A percentile compares a stretch with the other conserved stretches of the same genome.
Evolutionary conservation across 2,797 vertebrate genomes (phyloP).

Genomic region (Melanotaenia nigrans): DNA sequence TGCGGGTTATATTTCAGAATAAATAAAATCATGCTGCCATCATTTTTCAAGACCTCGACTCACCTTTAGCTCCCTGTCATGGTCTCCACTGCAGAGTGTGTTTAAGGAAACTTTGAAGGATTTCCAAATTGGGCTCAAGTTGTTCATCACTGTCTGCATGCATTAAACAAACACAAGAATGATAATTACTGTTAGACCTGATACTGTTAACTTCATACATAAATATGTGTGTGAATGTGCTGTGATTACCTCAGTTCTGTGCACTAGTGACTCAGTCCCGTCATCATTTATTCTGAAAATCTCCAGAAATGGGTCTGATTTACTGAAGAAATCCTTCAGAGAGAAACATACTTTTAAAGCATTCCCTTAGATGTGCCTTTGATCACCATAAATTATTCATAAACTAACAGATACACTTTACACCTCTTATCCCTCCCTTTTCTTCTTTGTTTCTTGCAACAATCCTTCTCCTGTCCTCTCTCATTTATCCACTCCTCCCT

Average conservation of each 20-base stretch:
- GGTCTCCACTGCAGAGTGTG: conserved; percentile 96
- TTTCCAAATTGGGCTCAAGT: conserved; percentile 98
- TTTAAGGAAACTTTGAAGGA: conserved; percentile 98
- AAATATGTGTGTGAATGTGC: conserved; percentile 6
- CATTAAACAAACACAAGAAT: conserved; percentile 10
- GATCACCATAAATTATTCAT: conserved; percentile 67
- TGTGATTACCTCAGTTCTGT: conserved; percentile 93
- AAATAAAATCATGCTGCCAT: conserved; percentile 6
- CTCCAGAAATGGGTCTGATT: conserved; percentile 98
- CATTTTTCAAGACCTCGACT: conserved; percentile 48
- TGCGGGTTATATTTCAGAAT: conserved; percentile 2
- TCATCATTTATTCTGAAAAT: conserved; percentile 98
- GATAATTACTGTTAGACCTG: conserved; percentile 2
- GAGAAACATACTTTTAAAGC: conserved; percentile 41
- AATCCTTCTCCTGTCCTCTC: conserved; percentile 45
- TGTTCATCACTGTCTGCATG: conserved; percentile 96
- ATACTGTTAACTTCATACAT: neutral
- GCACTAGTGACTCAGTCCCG: conserved; percentile 94
- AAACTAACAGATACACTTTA: conserved; percentile 57
- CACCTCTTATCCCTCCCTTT: conserved; percentile 28
- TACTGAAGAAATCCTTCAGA: conserved; percentile 99
- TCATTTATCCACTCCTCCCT: conserved; percentile 50
- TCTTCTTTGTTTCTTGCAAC: conserved; percentile 36
- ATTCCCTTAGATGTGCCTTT: conserved; percentile 46
- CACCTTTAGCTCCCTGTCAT: conserved; percentile 95